Conservation (phyloP, 2,888 invertebrate genomes). For the Glyphotaelius pellucidus region DNA sequence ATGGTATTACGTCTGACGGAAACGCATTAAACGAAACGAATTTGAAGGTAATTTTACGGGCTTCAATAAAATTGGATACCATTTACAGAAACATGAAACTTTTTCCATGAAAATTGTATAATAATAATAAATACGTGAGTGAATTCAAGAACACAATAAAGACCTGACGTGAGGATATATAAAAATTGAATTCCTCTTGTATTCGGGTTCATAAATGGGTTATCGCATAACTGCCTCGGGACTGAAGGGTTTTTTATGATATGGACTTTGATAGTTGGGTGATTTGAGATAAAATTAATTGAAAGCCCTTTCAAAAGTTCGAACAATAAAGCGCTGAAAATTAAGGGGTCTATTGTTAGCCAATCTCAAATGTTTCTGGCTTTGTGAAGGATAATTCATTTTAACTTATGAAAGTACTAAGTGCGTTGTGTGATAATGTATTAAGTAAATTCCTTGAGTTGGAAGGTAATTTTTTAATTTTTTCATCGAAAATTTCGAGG, state of each 20-base stretch:
- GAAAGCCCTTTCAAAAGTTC: conserved; percentile 49
- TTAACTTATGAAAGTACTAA: not conserved
- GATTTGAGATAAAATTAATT: conserved; percentile 59
- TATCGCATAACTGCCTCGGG: conserved; percentile 18
- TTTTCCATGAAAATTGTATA: conserved; percentile 45
- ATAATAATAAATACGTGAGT: conserved; percentile 39
- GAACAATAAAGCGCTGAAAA: conserved; percentile 42
- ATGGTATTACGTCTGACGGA: conserved; percentile 16
- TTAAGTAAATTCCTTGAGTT: not conserved
- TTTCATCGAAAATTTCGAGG: too few species aligned
- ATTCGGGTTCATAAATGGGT: conserved; percentile 41
- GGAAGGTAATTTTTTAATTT: not conserved
- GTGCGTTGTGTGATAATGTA: not conserved
- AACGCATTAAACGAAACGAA: conserved; percentile 40
- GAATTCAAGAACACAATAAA: conserved; percentile 42
- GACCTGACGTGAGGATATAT: conserved; percentile 21
- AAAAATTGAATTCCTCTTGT: conserved; percentile 38
- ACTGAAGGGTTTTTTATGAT: conserved; percentile 52
- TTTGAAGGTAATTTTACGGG: conserved; percentile 48
- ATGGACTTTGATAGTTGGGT: conserved; percentile 48
- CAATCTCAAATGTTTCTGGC: not conserved
- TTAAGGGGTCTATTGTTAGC: conserved; percentile 7
- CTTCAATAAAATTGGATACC: conserved; percentile 49
- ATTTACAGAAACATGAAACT: conserved; percentile 50
- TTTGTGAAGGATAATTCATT: not conserved